These are phyloP conservation scores for Drosophila borealis DNA, from an alignment of 2,888 invertebrate species.

Conservation along the genomic window DNA sequence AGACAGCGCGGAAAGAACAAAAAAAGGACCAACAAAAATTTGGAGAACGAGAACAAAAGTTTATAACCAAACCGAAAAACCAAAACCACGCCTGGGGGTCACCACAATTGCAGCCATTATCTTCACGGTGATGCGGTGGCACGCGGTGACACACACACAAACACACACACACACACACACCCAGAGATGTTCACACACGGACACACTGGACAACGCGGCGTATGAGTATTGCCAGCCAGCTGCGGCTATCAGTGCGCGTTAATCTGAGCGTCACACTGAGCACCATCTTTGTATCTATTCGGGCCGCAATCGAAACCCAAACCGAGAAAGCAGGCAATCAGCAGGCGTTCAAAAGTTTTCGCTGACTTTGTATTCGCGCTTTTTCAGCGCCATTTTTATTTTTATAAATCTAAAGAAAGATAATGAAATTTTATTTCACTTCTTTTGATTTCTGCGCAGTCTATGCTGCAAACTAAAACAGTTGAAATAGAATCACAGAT, in stretches of 20 bases:
- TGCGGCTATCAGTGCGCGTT: constrained; percentile 73
- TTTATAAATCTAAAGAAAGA: constrained; percentile 81
- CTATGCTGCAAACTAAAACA: constrained; percentile 70
- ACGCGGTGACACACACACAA: constrained; percentile 31
- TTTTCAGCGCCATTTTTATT: constrained; percentile 60
- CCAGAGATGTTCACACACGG: constrained; percentile 5
- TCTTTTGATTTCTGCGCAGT: constrained; percentile 74
- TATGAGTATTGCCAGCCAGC: constrained; percentile 69
- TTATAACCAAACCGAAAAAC: constrained; percentile 76
- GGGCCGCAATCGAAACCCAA: constrained; percentile 22
- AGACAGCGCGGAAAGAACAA: constrained; percentile 1
- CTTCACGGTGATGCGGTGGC: constrained; percentile 64
- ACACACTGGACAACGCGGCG: constrained; percentile 50
- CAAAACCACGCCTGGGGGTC: constrained; percentile 79
- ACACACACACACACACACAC: constrained; percentile 11
- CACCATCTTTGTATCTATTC: constrained; percentile 61
- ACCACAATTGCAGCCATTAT: constrained; percentile 80
- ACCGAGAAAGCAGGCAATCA: constrained; percentile 39
- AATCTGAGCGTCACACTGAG: constrained; percentile 61
- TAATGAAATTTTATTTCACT: constrained; percentile 78
- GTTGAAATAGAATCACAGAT: constrained; percentile 63
- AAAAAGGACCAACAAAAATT: constrained; percentile 34
- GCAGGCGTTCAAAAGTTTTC: constrained; percentile 63
- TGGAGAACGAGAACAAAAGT: constrained; percentile 64
- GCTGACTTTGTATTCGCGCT: constrained; percentile 57